Percentiles rank a stretch among this genome's conserved stretches.
Evolutionary conservation across 2,797 vertebrate genomes (phyloP).

Genomic region (Sitta carolinensis): DNA sequence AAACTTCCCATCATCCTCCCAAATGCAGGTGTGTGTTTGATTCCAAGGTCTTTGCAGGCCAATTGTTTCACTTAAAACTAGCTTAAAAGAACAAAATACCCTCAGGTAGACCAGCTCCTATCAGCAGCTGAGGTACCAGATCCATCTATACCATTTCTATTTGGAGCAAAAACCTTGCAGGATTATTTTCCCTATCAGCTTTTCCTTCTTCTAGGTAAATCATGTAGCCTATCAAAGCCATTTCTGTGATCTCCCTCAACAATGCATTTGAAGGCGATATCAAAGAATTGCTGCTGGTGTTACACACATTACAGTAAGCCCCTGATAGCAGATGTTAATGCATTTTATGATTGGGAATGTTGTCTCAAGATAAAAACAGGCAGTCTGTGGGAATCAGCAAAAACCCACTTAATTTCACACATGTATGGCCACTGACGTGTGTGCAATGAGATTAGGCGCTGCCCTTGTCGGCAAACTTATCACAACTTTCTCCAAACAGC

Average conservation of each 20-base stretch:
- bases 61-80: background rate
- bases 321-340: conserved; percentile 68
- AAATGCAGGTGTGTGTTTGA: background rate
- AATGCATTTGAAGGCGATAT: conserved; percentile 61
- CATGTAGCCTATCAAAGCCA: conserved; percentile 51
- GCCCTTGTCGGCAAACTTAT: conserved; percentile 61
- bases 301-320: conserved; percentile 61
- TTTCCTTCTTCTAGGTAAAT: conserved; percentile 57
- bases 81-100: conserved; percentile 4
- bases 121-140: background rate
- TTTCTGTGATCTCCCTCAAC: conserved; percentile 55
- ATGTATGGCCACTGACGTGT: conserved; percentile 39
- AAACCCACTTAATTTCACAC: conserved; percentile 73
- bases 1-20: background rate
- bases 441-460: conserved; percentile 49
- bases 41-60: background rate
- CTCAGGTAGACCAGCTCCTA: background rate
- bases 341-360: conserved; percentile 53
- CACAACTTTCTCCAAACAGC: conserved; percentile 61
- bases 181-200: conserved; percentile 52
- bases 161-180: conserved; percentile 9
- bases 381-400: conserved; percentile 41
- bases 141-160: background rate
- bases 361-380: conserved; percentile 72
- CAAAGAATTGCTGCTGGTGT: conserved; percentile 64